Percentiles rank a stretch among this genome's conserved stretches.
These are phyloP conservation scores for Aphelinus certus DNA, from an alignment of 1,140 invertebrate genomes.

Conservation along the genomic window DNA sequence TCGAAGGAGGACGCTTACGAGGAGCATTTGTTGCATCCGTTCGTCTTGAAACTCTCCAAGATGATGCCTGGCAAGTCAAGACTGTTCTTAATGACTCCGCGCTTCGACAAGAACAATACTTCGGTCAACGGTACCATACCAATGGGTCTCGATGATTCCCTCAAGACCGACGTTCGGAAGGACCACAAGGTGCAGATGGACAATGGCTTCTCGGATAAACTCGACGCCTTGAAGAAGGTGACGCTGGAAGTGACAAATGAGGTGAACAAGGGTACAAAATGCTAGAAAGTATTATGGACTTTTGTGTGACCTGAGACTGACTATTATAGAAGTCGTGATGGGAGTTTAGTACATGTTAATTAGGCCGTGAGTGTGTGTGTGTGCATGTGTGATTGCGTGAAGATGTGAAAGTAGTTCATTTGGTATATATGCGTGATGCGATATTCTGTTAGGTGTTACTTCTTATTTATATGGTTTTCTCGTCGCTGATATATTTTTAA, in stretches of 20 bases:
- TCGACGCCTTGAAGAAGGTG: slow-evolving; percentile 58
- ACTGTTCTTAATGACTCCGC: slow-evolving; percentile 47
- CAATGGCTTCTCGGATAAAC: slow-evolving; percentile 54
- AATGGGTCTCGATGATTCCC: slow-evolving; percentile 24
- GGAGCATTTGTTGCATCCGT: slow-evolving; percentile 73
- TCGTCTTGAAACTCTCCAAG: slow-evolving; percentile 69
- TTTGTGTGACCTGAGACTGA: slow-evolving; percentile 42
- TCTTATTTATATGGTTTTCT: too few relatives aligned
- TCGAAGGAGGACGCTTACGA: slow-evolving; percentile 74
- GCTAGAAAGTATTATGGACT: slow-evolving; percentile 41
- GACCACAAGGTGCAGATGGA: slow-evolving; percentile 51
- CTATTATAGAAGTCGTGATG: slow-evolving; percentile 43
- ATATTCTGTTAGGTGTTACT: too few relatives aligned
- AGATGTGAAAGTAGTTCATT: too few relatives aligned
- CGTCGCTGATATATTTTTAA: too few relatives aligned
- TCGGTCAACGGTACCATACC: slow-evolving; percentile 43
- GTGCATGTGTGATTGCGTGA: too few relatives aligned
- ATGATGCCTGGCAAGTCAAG: slow-evolving; percentile 67
- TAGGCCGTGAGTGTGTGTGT: too few relatives aligned
- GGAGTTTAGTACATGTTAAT: slow-evolving; percentile 28
- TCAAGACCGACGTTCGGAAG: slow-evolving; percentile 42
- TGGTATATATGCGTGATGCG: too few relatives aligned
- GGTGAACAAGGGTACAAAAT: slow-evolving; percentile 59
- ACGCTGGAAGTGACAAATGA: slow-evolving; percentile 62
- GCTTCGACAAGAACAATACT: slow-evolving; percentile 31